Base-by-base conservation (phyloP, 2,113 vertebrate genomes). In the Lepidothrix coronata region DNA sequence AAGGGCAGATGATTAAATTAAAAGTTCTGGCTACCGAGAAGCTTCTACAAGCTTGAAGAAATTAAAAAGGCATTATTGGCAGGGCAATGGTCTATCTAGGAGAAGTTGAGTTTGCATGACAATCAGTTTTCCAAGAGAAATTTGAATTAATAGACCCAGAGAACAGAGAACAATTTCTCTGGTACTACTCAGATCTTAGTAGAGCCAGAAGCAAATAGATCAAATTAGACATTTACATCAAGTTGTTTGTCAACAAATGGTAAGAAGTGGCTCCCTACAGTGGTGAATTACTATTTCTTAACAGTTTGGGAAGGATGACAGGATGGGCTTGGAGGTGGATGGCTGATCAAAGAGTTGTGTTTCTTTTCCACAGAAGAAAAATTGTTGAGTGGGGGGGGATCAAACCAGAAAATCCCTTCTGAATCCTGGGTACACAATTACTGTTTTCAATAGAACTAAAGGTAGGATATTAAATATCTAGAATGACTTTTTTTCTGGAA, bases 211-310 rank as follows among this genome's bases (percentile, higher is more conserved):
- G 62, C 73, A 92, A 94, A 91, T 2, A 92, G 59, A 88, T 17
- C 71, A 63, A 95, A 95, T 83, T 3, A 88, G 73, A 91, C 61
- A 75, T 94, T 88, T 93, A 93, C 85, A 94, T 94, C 68, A 95
- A 88, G 68, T 75, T 90, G 73, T 91, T 93, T 77, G 92, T 84
- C 93, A 93, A 61, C 82, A 96, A 93, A 86, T 21, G 22, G 35
- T 48, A 96, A 90, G 52, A 87, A 90, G 73, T 52, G 70, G 92
- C 76, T 94, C 76, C 83, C 90, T 95, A 68, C 75, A 81, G 79
- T n/a, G 83, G 61, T 91, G 73, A 88, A 81, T 87, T 84, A 90
- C 68, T 78, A 61, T 89, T 94, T 86, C 63, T 81, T 81, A 86
- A 92, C 41, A 73, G 31, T 21, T 89, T 66, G 70, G 65, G 76